Conservation (phyloP, 2,888 invertebrate genomes). For the Kuschelorhynchus macadamiae region DNA sequence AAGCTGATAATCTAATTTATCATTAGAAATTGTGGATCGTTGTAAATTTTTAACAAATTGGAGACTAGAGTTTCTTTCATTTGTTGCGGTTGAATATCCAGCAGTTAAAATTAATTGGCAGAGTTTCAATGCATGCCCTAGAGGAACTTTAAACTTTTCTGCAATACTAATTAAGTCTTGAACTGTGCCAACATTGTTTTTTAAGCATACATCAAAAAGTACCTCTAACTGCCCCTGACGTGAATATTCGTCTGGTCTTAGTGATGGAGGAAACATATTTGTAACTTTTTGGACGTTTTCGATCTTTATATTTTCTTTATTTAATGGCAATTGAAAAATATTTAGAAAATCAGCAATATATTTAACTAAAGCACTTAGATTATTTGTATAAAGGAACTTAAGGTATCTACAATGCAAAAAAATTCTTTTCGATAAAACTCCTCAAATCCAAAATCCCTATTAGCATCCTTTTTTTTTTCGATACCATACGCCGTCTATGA, state of each 20-base stretch:
- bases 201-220: neutral
- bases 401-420: too few species aligned
- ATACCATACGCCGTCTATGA: neutral
- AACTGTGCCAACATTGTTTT: neutral
- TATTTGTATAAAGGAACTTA: too few species aligned
- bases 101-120: slow-evolving; percentile 3
- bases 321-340: slow-evolving; percentile 1
- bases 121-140: neutral
- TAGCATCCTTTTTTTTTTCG: neutral
- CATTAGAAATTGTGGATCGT: too few species aligned
- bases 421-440: too few species aligned
- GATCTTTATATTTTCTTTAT: slow-evolving; percentile 1
- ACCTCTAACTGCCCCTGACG: neutral
- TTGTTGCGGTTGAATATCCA: neutral
- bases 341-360: neutral
- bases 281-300: neutral
- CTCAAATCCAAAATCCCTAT: neutral
- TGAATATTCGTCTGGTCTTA: neutral
- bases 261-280: neutral
- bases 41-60: too few species aligned
- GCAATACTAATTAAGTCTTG: neutral
- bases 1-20: too few species aligned
- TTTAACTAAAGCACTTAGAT: neutral
- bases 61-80: too few species aligned
- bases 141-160: neutral